phyloP scores from a whole-genome alignment of 2,797 vertebrate species.

The Leptodactylus fallax region DNA sequence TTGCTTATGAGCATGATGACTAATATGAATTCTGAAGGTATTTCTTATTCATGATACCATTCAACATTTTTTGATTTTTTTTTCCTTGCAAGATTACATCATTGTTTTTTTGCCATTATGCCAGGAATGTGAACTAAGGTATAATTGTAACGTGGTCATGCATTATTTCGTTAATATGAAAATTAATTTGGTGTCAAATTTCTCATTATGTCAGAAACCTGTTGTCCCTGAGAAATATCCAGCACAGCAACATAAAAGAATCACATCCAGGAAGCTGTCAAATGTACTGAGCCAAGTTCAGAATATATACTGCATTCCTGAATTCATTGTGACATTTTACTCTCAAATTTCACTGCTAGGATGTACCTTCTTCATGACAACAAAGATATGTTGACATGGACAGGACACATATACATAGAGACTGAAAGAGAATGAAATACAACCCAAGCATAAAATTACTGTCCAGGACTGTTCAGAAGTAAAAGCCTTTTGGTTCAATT shows the following conservation, averaged over 20 bases:
- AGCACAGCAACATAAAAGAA: constrained; percentile 6
- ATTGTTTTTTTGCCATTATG: neutral
- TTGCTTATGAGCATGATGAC: neutral
- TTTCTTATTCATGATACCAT: neutral
- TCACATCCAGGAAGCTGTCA: constrained; percentile 1
- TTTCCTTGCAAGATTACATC: neutral
- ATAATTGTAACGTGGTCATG: neutral
- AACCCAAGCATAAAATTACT: constrained; percentile 50
- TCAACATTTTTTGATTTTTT: neutral
- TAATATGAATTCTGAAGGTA: neutral
- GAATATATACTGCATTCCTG: neutral
- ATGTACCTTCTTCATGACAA: constrained; percentile 29
- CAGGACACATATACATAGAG: constrained; percentile 20
- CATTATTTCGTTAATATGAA: constrained; percentile 31
- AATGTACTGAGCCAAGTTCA: neutral
- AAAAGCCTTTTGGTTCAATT: constrained; percentile 39
- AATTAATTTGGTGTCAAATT: constrained; percentile 19
- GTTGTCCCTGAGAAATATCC: constrained; percentile 18
- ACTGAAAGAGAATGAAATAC: constrained; percentile 14
- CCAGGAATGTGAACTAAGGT: neutral
- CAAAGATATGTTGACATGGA: constrained; percentile 25
- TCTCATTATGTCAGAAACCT: constrained; percentile 6
- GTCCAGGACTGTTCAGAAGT: neutral
- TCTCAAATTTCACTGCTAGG: neutral
- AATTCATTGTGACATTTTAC: constrained; percentile 1